phyloP scores from a whole-genome alignment of 2,888 invertebrate genomes.

The Agrilus biguttatus region DNA sequence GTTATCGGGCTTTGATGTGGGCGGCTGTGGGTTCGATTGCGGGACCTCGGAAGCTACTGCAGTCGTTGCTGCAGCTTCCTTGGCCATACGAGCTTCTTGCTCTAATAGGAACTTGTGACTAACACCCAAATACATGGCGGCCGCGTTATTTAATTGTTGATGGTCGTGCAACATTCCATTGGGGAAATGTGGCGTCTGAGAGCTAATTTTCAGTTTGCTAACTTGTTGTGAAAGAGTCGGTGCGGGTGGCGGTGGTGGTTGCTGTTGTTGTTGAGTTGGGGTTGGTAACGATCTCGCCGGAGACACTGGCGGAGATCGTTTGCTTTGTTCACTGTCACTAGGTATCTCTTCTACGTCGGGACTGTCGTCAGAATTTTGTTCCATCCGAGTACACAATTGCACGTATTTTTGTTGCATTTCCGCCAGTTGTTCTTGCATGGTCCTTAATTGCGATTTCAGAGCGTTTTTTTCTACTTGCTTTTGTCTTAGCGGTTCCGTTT shows the following conservation, averaged over 20 bases:
- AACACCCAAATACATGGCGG: constrained; percentile 60
- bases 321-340: constrained; percentile 52
- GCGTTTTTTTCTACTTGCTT: constrained; percentile 78
- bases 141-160: constrained; percentile 34
- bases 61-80: constrained; percentile 43
- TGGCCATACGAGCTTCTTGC: constrained; percentile 61
- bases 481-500: constrained; percentile 64
- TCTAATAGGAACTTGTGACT: constrained; percentile 67
- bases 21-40: constrained; percentile 22
- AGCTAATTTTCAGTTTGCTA: constrained; percentile 31
- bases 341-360: constrained; percentile 59
- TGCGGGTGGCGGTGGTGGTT: constrained; percentile 19
- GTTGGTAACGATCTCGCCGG: constrained; percentile 38
- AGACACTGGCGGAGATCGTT: constrained; percentile 37
- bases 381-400: constrained; percentile 74
- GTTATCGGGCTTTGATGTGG: constrained; percentile 43
- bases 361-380: constrained; percentile 62
- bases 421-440: constrained; percentile 79
- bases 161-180: constrained; percentile 29
- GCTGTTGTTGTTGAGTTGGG: constrained; percentile 25
- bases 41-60: constrained; percentile 25
- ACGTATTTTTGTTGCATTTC: constrained; percentile 86
- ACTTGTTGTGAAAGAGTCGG: constrained; percentile 39
- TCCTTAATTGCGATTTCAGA: constrained; percentile 69
- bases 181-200: constrained; percentile 31